Percentiles rank a stretch among this genome's conserved stretches.
Evolutionary conservation across 2,888 invertebrate species (phyloP).

Genomic region (Melolontha melolontha): DNA sequence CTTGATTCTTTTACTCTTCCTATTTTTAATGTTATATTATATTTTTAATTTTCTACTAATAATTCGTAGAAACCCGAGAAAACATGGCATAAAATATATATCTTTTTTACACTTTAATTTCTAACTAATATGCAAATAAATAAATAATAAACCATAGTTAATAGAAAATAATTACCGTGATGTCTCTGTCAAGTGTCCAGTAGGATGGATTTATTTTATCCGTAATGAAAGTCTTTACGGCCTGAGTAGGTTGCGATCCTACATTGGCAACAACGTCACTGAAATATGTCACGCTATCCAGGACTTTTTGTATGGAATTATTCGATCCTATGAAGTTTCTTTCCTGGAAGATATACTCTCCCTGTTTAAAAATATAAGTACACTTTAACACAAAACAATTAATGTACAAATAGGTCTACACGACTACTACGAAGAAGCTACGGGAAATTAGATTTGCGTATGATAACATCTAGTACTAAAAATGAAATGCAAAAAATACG

Average conservation of each 20-base stretch:
- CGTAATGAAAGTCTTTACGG: constrained; percentile 78
- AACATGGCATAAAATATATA: no score
- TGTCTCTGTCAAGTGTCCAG: constrained; percentile 83
- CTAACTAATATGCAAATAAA: no score
- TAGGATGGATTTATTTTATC: constrained; percentile 84
- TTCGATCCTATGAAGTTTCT: constrained; percentile 58
- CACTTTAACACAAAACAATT: constrained; percentile 29
- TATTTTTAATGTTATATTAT: no score
- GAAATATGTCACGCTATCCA: constrained; percentile 72
- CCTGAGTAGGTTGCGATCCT: constrained; percentile 78
- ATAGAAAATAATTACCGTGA: constrained; percentile 68
- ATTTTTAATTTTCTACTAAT: no score
- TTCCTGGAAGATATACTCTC: constrained; percentile 62
- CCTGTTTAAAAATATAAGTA: constrained; percentile 53
- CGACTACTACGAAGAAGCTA: constrained; percentile 12
- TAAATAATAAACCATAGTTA: no score
- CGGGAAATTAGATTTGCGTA: neutral
- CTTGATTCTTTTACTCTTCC: no score
- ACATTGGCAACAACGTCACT: constrained; percentile 73
- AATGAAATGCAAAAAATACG: neutral
- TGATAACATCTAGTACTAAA: neutral
- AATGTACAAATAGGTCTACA: constrained; percentile 24
- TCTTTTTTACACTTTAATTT: no score
- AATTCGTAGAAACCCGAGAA: no score
- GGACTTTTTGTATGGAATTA: constrained; percentile 66